Evolutionary conservation across 2,797 vertebrate genomes (phyloP), one percentile per base, ranked within the genome.

Genomic region (Phyllotis vaccarum): DNA sequence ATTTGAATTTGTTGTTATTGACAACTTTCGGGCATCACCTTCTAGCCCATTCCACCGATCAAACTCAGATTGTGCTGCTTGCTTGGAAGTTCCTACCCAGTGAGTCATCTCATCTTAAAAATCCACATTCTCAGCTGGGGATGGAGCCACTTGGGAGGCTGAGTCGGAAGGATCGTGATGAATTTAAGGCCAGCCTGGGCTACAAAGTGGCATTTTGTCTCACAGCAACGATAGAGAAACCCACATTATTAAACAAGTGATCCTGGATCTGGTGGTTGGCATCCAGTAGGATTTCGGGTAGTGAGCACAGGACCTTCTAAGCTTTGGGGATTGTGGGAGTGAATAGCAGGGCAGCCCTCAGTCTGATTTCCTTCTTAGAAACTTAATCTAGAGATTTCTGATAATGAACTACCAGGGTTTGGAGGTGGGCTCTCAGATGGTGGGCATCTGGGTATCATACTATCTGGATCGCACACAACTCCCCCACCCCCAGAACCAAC

Each of bases 241-340:
- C 24, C 37, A 49, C 0, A 43, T 78, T 97, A 96, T 94, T 96
- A 89, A 2, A 85, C 92, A 95, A 76, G 37, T 86, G 37, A 54
- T 21, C 22, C 87, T 37, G 16, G 62, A 60, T n/a, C 13, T 58
- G 10, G 19, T 4, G 10, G 74, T 2, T 10, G 72, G 46, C n/a
- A 99, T 99, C 99, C 99, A 99, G 98, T 99, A 99, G 97, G 99
- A 99, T 98, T 99, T 99, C 99, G 99, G 99, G 99, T 99, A 99
- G 98, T 99, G 99, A 3, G 99, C 99, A 98, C 99, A 98, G 99
- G 99, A 98, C 99, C 99, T 98, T 99, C 99, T 64, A 99, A 99
- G 98, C 99, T 99, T 99, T 99, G 99, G 98, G 99, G 99, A 98
- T 99, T 99, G 74, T 99, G 99, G 97, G 11, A 29, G 54, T n/a